These are phyloP conservation scores for Chelon labrosus DNA, from an alignment of 2,797 vertebrate genomes.

Conservation along the genomic window DNA sequence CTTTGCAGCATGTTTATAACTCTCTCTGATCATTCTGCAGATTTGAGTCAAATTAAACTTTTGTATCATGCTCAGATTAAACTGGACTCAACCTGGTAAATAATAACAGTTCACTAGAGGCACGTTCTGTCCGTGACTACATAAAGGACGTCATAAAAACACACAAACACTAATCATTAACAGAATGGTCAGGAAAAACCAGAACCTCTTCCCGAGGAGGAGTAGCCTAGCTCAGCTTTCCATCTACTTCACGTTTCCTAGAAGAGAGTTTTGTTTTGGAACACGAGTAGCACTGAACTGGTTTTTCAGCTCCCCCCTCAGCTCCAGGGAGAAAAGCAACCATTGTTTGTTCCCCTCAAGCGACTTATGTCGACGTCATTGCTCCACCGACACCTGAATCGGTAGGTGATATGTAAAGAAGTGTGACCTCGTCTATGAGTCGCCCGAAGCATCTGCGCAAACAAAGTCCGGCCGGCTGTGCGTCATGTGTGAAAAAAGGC, in stretches of 20 bases:
- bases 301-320: not conserved
- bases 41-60: not conserved
- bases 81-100: no score
- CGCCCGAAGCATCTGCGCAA: not conserved
- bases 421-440: no score
- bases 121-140: no score
- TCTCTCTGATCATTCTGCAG: not conserved
- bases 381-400: not conserved
- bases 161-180: no score
- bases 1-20: not conserved
- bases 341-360: slow-evolving; percentile 4
- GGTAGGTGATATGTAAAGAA: no score
- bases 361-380: not conserved
- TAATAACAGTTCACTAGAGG: no score
- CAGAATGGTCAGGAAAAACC: no score
- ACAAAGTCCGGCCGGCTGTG: no score
- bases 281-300: not conserved
- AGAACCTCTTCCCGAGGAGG: not conserved
- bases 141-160: no score
- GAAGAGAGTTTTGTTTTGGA: not conserved
- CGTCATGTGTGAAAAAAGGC: not conserved
- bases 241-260: not conserved
- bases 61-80: no score
- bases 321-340: not conserved
- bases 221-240: not conserved